Evolutionary conservation across 2,113 vertebrate species (phyloP), one percentile per base, ranked within the genome.

Genomic region (Ploceus nigricollis): DNA sequence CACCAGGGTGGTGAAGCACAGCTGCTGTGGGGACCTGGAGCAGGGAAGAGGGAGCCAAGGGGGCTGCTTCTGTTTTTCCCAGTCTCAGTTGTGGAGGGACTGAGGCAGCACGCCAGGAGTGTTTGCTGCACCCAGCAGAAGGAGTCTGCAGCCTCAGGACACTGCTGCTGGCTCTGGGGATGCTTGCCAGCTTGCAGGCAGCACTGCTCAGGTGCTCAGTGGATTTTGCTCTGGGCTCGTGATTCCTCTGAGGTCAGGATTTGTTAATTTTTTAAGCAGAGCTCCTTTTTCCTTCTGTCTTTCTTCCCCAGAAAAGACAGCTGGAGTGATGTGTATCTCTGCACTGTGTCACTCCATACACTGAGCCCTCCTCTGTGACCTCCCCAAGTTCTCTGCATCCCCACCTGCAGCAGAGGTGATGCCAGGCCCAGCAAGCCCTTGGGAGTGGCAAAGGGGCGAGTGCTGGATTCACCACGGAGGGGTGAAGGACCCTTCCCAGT

Each of bases 381-480:
- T 44, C 24, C 35, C 47, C 50, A 61, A 7, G 61, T 24, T 27
- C 45, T 40, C 48, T 19, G 1, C 37, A 6, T 13, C 2, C 1
- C 31, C 33, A 6, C 4, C 60, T 47, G 57, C 42, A 21, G 50
- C 45, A 57, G 61, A 44, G 48, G 47, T 19, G 76, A 27, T 37
- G 28, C n/a, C 11, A 0, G 30, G 14, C 30, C 56, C 69, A 37
- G 65, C 20, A 35, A 81, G 20, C 8, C 12, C 3, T 31, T 39
- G 35, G 51, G 44, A 21, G 19, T 57, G 75, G 39, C 1, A 1
- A 75, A 70, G 31, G 24, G 23, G 6, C 0, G 0, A 61, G 50
- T 1, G 10, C 15, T 39, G 42, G n/a, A 14, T 12, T 76, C 37
- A 14, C n/a, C 14, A 12, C 0, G 0, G 20, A 39, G 53, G 5